These are phyloP conservation scores for Ciconia boyciana DNA, from an alignment of 2,113 vertebrate species.

Conservation along the genomic window DNA sequence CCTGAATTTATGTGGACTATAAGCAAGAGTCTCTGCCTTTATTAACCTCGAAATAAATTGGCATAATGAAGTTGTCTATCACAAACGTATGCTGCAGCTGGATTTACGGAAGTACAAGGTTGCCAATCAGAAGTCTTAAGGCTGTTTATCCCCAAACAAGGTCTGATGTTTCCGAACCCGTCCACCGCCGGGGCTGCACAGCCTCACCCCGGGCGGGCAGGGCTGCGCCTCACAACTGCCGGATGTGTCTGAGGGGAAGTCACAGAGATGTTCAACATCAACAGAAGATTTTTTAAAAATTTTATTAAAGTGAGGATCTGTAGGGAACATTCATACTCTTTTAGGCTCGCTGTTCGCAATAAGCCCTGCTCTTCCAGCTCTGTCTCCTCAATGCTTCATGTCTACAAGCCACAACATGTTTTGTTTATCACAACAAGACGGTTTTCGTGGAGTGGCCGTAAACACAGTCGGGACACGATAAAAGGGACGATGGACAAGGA, in stretches of 20 bases:
- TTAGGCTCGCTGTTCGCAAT: not conserved
- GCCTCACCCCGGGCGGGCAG: fast-evolving
- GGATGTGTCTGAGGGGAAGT: fast-evolving
- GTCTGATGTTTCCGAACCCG: fast-evolving
- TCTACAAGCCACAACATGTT: not conserved
- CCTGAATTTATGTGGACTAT: not conserved
- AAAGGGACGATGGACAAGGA: too few species aligned
- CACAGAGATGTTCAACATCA: too few species aligned
- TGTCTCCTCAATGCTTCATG: not conserved
- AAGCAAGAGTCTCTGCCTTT: not conserved
- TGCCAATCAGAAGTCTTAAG: not conserved
- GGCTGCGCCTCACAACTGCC: fast-evolving
- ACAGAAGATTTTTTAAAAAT: fast-evolving
- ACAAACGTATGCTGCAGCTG: not conserved
- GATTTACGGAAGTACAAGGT: not conserved
- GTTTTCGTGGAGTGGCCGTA: not conserved
- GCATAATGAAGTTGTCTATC: not conserved
- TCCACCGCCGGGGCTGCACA: fast-evolving
- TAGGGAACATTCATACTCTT: not conserved
- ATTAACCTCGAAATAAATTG: not conserved
- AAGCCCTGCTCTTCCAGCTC: not conserved
- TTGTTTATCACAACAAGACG: not conserved
- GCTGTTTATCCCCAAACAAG: not conserved
- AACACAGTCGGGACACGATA: too few species aligned
- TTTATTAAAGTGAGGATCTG: too few species aligned